Evolutionary conservation across 2,797 vertebrate species (phyloP).

Genomic region (Sebastes jordani): DNA sequence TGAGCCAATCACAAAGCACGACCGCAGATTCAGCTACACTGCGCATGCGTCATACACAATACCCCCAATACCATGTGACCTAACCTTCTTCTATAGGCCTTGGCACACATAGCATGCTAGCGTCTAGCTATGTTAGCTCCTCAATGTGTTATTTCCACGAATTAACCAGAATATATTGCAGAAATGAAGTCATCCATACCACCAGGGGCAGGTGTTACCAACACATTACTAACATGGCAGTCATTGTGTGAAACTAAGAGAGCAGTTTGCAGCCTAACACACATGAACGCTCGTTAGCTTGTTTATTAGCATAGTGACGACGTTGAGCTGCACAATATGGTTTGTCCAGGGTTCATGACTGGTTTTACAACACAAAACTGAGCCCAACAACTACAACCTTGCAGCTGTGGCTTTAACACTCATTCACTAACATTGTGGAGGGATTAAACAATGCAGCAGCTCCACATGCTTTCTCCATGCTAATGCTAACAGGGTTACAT

Average conservation of each 20-base stretch:
- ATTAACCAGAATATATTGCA: accelerated
- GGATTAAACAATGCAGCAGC: neutral
- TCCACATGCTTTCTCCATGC: slow-evolving; percentile 25
- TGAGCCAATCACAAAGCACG: no score
- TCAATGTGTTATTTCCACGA: neutral
- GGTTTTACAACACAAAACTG: accelerated
- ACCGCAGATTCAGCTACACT: accelerated
- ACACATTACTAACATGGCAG: neutral
- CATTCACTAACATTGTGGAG: neutral
- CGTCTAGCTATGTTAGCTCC: neutral
- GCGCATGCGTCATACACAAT: no score
- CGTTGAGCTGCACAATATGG: neutral
- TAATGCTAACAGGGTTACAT: slow-evolving; percentile 40
- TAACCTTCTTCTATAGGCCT: no score
- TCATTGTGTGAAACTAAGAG: neutral
- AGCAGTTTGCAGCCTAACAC: neutral
- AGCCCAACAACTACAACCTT: neutral
- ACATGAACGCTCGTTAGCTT: slow-evolving; percentile 5
- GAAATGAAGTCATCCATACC: accelerated
- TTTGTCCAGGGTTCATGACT: neutral
- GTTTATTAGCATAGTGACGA: neutral
- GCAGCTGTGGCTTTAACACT: neutral
- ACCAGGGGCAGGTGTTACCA: accelerated
- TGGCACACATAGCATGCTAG: neutral
- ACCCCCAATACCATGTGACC: no score